Percentiles rank a stretch among this genome's conserved stretches.
These are phyloP conservation scores for Penaeus japonicus DNA, from an alignment of 1,140 invertebrate species.

Conservation along the genomic window DNA sequence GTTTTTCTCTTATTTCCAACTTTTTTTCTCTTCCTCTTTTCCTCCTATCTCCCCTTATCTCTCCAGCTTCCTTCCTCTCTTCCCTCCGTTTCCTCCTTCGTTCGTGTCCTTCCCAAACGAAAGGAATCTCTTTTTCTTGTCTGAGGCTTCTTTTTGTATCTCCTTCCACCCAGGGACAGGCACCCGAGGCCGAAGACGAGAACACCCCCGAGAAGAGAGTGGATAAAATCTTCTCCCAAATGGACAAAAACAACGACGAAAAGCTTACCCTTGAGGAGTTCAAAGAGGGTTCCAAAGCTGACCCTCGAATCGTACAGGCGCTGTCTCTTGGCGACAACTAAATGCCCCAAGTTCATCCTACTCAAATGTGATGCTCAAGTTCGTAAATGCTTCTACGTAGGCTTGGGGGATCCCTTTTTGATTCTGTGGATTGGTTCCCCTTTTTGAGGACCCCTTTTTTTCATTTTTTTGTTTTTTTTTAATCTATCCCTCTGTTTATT, in stretches of 20 bases:
- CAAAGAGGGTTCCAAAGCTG: slow-evolving; percentile 96
- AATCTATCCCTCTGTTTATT: too few relatives aligned
- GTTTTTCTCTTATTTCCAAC: background rate
- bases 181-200: slow-evolving; percentile 88
- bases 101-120: too few relatives aligned
- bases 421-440: too few relatives aligned
- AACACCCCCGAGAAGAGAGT: slow-evolving; percentile 95
- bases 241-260: slow-evolving; percentile 99
- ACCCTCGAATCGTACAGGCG: slow-evolving; percentile 96
- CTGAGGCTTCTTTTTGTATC: background rate
- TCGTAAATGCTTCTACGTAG: background rate
- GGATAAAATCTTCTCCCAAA: slow-evolving; percentile 97
- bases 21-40: background rate
- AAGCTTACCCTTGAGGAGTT: slow-evolving; percentile 97
- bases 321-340: slow-evolving; percentile 65
- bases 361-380: background rate
- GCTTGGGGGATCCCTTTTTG: background rate
- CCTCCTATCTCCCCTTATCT: background rate
- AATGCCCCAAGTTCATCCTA: background rate
- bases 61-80: background rate
- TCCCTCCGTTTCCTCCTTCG: too few relatives aligned
- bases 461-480: too few relatives aligned
- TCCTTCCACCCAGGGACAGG: slow-evolving; percentile 67
- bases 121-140: too few relatives aligned
- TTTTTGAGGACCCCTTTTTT: too few relatives aligned